Conservation (phyloP, 2,797 vertebrate genomes). For the Bradypus variegatus region DNA sequence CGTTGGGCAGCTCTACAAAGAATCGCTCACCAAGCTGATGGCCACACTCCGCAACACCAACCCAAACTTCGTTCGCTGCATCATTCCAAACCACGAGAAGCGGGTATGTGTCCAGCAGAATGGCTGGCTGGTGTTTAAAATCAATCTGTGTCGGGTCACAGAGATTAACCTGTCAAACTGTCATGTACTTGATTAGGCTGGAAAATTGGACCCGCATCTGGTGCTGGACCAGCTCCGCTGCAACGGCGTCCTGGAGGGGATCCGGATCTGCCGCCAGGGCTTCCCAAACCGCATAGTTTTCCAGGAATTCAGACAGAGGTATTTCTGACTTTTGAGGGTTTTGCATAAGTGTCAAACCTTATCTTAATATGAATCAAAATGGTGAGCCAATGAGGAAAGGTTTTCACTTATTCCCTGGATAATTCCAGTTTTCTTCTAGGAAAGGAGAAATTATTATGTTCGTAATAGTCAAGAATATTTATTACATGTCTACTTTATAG, state of each 20-base stretch:
- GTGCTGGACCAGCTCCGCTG: slow-evolving; percentile 96
- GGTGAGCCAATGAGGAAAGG: background rate
- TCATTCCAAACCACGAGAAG: slow-evolving; percentile 98
- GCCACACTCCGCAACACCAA: slow-evolving; percentile 97
- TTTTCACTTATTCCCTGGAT: background rate
- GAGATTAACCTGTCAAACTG: background rate
- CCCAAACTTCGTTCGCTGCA: slow-evolving; percentile 97
- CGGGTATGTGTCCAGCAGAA: slow-evolving; percentile 73
- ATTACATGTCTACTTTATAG: no score
- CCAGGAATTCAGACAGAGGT: slow-evolving; percentile 98
- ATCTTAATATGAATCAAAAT: background rate
- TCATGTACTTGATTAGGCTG: slow-evolving; percentile 77
- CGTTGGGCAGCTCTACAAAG: slow-evolving; percentile 97
- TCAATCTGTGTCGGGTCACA: accelerated
- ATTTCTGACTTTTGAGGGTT: background rate
- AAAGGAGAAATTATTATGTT: background rate
- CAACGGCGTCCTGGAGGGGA: slow-evolving; percentile 94
- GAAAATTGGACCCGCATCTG: slow-evolving; percentile 93
- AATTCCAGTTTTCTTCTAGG: background rate
- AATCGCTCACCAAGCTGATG: slow-evolving; percentile 96
- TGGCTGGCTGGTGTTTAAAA: accelerated
- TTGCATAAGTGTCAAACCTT: background rate
- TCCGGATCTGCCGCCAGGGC: slow-evolving; percentile 95
- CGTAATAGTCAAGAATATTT: background rate
- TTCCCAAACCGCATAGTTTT: slow-evolving; percentile 98